Percentiles rank a stretch among this genome's conserved stretches.
Evolutionary conservation across 2,888 invertebrate species (phyloP).

Genomic region (Archips xylosteana): DNA sequence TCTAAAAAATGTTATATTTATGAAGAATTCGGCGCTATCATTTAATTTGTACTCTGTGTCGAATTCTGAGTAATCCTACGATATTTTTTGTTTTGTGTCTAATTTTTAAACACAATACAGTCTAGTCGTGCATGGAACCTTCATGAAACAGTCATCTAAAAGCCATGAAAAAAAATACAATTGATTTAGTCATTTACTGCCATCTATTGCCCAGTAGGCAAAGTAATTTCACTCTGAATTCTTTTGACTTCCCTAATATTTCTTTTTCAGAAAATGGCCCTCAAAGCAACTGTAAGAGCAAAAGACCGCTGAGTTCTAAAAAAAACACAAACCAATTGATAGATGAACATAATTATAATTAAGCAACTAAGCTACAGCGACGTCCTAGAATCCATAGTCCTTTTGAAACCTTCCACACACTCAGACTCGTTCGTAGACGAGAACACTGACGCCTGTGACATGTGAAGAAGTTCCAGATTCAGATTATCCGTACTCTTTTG

Average conservation of each 20-base stretch:
- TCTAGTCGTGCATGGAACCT: too few relatives aligned
- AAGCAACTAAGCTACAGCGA: conserved; percentile 58
- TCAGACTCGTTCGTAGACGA: conserved; percentile 65
- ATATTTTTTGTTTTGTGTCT: too few relatives aligned
- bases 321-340: conserved; percentile 42
- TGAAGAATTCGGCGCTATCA: too few relatives aligned
- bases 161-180: too few relatives aligned
- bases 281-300: too few relatives aligned
- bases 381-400: conserved; percentile 62
- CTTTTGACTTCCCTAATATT: too few relatives aligned
- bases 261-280: too few relatives aligned
- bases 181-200: not conserved
- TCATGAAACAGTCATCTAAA: too few relatives aligned
- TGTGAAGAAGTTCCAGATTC: conserved; percentile 68
- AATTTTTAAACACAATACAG: too few relatives aligned
- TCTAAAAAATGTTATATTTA: too few relatives aligned
- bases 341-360: conserved; percentile 45
- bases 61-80: too few relatives aligned
- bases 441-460: conserved; percentile 65
- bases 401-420: conserved; percentile 52
- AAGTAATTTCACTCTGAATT: not conserved
- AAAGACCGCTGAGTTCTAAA: not conserved
- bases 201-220: not conserved
- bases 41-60: too few relatives aligned
- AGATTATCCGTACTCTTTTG: conserved; percentile 53